Base-by-base conservation (phyloP, 1,140 invertebrate genomes). In the Eurosta solidaginis region DNA sequence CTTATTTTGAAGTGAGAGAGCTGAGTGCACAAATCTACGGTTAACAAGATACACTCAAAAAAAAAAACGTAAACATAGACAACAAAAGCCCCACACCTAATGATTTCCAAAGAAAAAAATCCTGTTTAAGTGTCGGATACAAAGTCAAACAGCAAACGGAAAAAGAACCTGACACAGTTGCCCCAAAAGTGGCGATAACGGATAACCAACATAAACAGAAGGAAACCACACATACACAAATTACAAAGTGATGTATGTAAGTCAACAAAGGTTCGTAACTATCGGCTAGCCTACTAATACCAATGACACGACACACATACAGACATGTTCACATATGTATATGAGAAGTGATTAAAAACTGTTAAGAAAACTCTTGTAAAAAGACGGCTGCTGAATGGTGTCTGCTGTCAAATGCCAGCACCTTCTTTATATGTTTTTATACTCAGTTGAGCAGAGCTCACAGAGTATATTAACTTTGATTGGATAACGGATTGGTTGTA, bases 101-200 rank as follows among this genome's bases (percentile, higher is more conserved):
- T 68, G 59, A 68, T 33, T 68, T 68, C 59, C 59, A 68, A 68
- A 40, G 59, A 68, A 68, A 68, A 68, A 68, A n/a, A n/a, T n/a
- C n/a, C 33, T 33, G 59, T 68, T 68, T 68, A 68, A 40, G 59
- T 68, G 59, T 68, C 59, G 40, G 59, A 68, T 29, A 33, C 59
- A 68, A 68, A 68, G 59, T 68, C 59, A 68, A 68, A 68, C 59
- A 68, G 33, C 40, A 68, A 68, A 68, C 59, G n/a, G n/a, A n/a
- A n/a, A 68, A 68, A 68, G 40, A 36, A 68, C 17, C 59, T 40
- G 33, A 36, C 29, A 68, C 59, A 68, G 25, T 68, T 68, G 59
- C 59, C 59, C 59, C 59, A 68, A 68, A 68, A 68, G 59, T 40
- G n/a, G 59, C 59, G 59, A 68, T 68, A 68, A 68, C 59, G 59